Evolutionary conservation across 2,113 vertebrate species (phyloP).

Genomic region (Trematocara unimaculatum): DNA sequence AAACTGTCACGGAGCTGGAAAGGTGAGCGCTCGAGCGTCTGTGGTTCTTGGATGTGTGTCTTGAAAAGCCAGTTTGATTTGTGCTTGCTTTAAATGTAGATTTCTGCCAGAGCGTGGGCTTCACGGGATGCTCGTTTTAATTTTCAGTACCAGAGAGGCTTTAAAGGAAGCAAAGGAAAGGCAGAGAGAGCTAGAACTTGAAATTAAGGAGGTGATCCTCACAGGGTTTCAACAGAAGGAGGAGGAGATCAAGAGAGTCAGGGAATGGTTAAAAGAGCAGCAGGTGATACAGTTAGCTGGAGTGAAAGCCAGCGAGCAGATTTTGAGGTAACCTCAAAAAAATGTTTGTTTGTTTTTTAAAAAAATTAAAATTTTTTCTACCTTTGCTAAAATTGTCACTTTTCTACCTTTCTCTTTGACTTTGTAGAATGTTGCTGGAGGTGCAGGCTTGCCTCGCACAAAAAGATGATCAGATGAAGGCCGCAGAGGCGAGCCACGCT

Average conservation of each 20-base stretch:
- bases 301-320: slow-evolving; percentile 70
- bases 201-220: slow-evolving; percentile 59
- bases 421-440: slow-evolving; percentile 78
- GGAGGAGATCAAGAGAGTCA: slow-evolving; percentile 63
- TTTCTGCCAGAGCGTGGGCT: background rate
- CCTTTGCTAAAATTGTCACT: background rate
- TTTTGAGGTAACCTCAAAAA: slow-evolving; percentile 67
- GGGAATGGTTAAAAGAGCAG: slow-evolving; percentile 54
- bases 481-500: slow-evolving; percentile 45
- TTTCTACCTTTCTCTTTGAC: background rate
- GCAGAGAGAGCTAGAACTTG: slow-evolving; percentile 60
- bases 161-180: slow-evolving; percentile 51
- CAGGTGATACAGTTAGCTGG: slow-evolving; percentile 61
- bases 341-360: background rate
- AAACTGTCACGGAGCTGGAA: slow-evolving; percentile 74
- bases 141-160: slow-evolving; percentile 69
- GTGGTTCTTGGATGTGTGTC: background rate
- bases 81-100: background rate
- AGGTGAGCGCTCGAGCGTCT: slow-evolving; percentile 65
- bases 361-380: background rate
- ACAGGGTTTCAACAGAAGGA: slow-evolving; percentile 58
- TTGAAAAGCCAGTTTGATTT: background rate
- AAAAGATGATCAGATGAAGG: slow-evolving; percentile 75
- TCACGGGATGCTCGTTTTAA: background rate
- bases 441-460: slow-evolving; percentile 72